Evolutionary conservation across 2,888 invertebrate genomes (phyloP).

Genomic region (Caprella mutica): DNA sequence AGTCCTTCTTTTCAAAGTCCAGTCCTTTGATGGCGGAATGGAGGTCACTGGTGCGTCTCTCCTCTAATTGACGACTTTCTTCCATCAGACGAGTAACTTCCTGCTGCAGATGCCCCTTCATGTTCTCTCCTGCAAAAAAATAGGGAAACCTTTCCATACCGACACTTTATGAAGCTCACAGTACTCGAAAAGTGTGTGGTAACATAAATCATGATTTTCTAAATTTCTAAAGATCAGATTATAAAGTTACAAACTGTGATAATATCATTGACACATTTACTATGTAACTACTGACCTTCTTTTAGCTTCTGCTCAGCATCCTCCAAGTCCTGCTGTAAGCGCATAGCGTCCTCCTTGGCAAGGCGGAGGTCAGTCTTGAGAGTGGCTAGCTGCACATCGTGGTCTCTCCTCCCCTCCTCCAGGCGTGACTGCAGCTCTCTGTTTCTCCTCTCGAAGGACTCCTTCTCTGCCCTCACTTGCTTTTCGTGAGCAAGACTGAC

Average conservation of each 20-base stretch:
- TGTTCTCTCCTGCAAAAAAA: slow-evolving; percentile 21
- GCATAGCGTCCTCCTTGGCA: slow-evolving; percentile 23
- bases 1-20: slow-evolving; percentile 28
- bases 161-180: too few species aligned
- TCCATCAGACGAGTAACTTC: slow-evolving; percentile 26
- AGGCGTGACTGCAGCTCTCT: slow-evolving; percentile 24
- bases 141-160: too few species aligned
- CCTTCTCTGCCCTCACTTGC: slow-evolving; percentile 29
- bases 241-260: too few species aligned
- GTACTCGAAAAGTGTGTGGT: too few species aligned
- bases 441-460: slow-evolving; percentile 23
- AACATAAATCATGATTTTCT: too few species aligned
- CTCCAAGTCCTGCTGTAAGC: slow-evolving; percentile 30
- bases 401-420: slow-evolving; percentile 24
- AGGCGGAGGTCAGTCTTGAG: slow-evolving; percentile 29
- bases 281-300: slow-evolving; percentile 17
- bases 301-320: slow-evolving; percentile 32
- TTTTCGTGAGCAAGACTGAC: slow-evolving; percentile 9
- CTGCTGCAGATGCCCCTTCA: slow-evolving; percentile 18
- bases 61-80: slow-evolving; percentile 17
- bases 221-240: too few species aligned
- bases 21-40: slow-evolving; percentile 21
- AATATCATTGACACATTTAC: too few species aligned
- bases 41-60: slow-evolving; percentile 18
- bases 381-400: slow-evolving; percentile 23